Percentiles rank a stretch among this genome's conserved stretches.
Conservation (phyloP, 1,140 invertebrate species). For the Tetramorium parvispinum region DNA sequence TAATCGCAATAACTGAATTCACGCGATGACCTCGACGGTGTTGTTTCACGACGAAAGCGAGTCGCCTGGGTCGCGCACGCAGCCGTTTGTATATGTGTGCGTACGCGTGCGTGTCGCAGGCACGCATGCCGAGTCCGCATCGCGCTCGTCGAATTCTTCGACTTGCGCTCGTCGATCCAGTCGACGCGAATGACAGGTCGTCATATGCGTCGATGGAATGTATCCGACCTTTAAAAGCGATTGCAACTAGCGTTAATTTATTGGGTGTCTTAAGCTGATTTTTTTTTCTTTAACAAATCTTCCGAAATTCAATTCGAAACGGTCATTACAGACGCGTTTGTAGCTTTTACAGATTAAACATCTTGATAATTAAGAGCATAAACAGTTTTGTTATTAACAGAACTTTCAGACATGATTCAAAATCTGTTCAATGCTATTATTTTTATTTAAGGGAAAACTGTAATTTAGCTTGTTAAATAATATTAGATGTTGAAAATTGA, state of each 20-base stretch:
- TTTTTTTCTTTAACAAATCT: neutral
- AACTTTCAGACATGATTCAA: too few relatives aligned
- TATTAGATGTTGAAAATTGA: neutral
- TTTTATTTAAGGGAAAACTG: neutral
- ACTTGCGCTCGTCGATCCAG: constrained; percentile 48
- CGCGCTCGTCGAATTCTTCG: constrained; percentile 64
- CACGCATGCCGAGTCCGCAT: constrained; percentile 13
- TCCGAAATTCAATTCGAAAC: neutral
- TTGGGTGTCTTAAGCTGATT: neutral
- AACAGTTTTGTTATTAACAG: neutral
- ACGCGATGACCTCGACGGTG: constrained; percentile 77
- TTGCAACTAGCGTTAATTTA: neutral
- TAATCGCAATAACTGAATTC: constrained; percentile 71
- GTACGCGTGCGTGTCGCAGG: neutral
- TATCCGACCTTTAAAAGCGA: constrained; percentile 16
- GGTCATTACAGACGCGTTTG: neutral
- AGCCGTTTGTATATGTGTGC: neutral
- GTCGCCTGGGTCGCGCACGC: neutral
- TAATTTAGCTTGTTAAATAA: neutral
- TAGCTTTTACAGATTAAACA: neutral
- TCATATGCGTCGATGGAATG: constrained; percentile 11
- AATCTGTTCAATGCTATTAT: too few relatives aligned
- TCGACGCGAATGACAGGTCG: constrained; percentile 34
- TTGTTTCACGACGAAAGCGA: constrained; percentile 46
- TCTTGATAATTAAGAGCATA: neutral